phyloP scores from a whole-genome alignment of 1,140 invertebrate species.

The Musca domestica region DNA sequence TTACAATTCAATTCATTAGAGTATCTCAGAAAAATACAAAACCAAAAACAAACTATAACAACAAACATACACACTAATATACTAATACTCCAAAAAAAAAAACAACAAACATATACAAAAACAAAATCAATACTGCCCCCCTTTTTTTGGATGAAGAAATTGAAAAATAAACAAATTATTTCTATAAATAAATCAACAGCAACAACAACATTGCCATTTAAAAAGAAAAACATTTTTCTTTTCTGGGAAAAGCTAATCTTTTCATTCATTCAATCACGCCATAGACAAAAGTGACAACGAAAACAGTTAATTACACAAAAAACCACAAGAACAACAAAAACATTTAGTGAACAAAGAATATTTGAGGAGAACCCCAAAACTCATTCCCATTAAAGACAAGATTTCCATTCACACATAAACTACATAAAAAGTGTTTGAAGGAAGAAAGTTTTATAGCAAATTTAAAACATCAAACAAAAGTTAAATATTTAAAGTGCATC shows the following conservation, averaged over 20 bases:
- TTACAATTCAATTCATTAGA: slow-evolving; percentile 7
- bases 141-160: not conserved
- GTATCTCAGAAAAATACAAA: not conserved
- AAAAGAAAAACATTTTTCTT: not conserved
- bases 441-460: no score
- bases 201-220: slow-evolving; percentile 17
- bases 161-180: not conserved
- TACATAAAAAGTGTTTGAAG: no score
- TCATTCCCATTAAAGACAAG: no score
- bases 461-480: no score
- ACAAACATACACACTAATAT: no score
- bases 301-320: not conserved
- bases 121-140: slow-evolving; percentile 9
- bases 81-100: not conserved
- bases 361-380: no score
- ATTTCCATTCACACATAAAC: no score
- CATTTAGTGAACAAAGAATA: no score
- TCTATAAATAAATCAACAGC: not conserved
- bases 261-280: not conserved
- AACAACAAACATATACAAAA: not conserved
- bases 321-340: no score
- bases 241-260: not conserved
- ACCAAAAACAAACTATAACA: no score
- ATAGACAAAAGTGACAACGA: slow-evolving; percentile 8
- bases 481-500: no score